These are phyloP conservation scores for Brachyptera risi DNA, from an alignment of 2,888 invertebrate genomes.

Conservation along the genomic window DNA sequence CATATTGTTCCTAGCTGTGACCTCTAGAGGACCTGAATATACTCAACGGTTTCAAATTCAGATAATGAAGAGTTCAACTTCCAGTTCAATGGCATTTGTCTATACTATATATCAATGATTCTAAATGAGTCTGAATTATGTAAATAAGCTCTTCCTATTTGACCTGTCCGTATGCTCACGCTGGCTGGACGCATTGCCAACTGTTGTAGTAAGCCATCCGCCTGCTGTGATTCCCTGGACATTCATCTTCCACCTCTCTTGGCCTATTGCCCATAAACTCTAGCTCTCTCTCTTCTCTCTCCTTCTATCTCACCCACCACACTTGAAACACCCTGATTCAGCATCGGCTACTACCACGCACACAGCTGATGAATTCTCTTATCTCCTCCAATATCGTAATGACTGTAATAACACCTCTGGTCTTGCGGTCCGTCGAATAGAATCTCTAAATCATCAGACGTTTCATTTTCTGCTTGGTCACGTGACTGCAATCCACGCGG, in stretches of 20 bases:
- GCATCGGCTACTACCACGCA: not conserved
- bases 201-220: not conserved
- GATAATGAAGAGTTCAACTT: too few species aligned
- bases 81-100: too few species aligned
- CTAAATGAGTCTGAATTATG: too few species aligned
- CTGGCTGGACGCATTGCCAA: not conserved
- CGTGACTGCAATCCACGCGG: too few species aligned
- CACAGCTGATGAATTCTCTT: slow-evolving; percentile 19
- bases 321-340: slow-evolving; percentile 11
- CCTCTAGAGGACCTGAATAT: too few species aligned
- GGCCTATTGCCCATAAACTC: not conserved
- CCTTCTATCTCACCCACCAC: not conserved
- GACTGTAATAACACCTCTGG: slow-evolving; percentile 14
- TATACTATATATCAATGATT: too few species aligned
- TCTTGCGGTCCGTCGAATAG: not conserved
- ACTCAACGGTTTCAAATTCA: too few species aligned
- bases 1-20: too few species aligned
- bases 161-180: too few species aligned
- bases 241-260: slow-evolving; percentile 2
- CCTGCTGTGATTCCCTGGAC: not conserved
- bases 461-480: not conserved
- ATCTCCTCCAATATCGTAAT: slow-evolving; percentile 21
- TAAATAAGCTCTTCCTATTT: too few species aligned
- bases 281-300: not conserved
- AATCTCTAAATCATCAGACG: slow-evolving; percentile 6